phyloP scores from a whole-genome alignment of 2,888 invertebrate genomes.

The Toxonevra muliebris region DNA sequence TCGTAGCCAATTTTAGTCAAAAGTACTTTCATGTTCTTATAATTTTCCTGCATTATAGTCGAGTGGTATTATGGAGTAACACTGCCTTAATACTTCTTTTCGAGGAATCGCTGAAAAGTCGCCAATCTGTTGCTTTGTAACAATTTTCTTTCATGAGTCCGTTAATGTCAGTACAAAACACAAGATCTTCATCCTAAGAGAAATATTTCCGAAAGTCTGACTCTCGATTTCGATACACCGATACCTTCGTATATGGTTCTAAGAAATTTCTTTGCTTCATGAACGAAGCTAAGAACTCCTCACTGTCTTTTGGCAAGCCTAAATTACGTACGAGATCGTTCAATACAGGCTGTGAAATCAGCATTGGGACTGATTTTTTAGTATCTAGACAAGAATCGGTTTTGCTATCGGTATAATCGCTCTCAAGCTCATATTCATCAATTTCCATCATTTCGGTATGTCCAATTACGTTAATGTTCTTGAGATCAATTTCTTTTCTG shows the following conservation, averaged over 20 bases:
- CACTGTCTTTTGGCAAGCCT: not conserved
- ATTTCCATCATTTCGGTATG: too few relatives aligned
- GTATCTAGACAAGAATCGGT: not conserved
- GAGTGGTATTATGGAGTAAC: slow-evolving; percentile 42
- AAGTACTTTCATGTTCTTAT: slow-evolving; percentile 16
- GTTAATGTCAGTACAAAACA: slow-evolving; percentile 4
- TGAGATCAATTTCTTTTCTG: too few relatives aligned
- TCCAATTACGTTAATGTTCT: too few relatives aligned
- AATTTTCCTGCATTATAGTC: slow-evolving; percentile 14
- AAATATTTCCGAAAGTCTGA: slow-evolving; percentile 9
- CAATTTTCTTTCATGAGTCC: not conserved
- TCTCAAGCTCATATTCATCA: too few relatives aligned
- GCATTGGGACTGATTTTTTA: not conserved
- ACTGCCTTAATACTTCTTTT: slow-evolving; percentile 38
- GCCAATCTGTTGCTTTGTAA: too few relatives aligned
- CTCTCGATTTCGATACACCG: slow-evolving; percentile 7
- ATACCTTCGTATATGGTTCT: not conserved
- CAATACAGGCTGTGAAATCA: not conserved
- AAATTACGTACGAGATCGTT: slow-evolving; percentile 9
- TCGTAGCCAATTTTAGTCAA: slow-evolving; percentile 15
- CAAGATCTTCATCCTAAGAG: not conserved
- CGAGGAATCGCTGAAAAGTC: too few relatives aligned
- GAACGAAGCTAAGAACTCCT: slow-evolving; percentile 4
- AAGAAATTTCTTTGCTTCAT: slow-evolving; percentile 9
- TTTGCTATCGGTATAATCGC: too few relatives aligned